A percentile compares a stretch with the other conserved stretches of the same genome.
Evolutionary conservation across 2,797 vertebrate genomes (phyloP).

Genomic region (Spinus olivaceus): DNA sequence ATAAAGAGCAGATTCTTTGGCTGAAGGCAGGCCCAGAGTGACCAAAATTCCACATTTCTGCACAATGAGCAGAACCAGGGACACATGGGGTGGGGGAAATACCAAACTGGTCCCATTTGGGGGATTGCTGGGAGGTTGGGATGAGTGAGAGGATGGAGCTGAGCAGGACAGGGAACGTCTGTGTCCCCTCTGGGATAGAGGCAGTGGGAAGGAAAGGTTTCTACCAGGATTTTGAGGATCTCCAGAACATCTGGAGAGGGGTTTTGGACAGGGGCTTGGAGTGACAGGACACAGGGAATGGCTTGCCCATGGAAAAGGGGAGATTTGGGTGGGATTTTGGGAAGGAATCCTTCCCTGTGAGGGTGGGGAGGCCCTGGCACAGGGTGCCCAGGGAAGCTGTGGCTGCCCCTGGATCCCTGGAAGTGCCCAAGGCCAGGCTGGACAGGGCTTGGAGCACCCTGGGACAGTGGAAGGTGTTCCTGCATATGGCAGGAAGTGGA

Average conservation of each 20-base stretch:
- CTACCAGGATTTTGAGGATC: not conserved
- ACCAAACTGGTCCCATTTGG: not conserved
- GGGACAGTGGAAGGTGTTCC: accelerated
- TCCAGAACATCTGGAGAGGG: not conserved
- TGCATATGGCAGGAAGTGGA: not conserved
- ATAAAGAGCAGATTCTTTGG: not conserved
- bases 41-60: not conserved
- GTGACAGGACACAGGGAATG: not conserved
- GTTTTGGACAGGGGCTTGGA: not conserved
- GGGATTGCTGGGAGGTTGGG: not conserved
- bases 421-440: accelerated
- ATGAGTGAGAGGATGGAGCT: accelerated
- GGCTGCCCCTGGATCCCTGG: not conserved
- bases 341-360: accelerated
- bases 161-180: not conserved
- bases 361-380: not conserved
- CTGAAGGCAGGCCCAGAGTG: not conserved
- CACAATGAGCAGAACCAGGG: not conserved
- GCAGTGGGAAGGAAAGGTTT: not conserved
- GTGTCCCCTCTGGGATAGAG: not conserved
- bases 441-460: accelerated
- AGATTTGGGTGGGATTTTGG: not conserved
- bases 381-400: not conserved
- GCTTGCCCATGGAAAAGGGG: not conserved
- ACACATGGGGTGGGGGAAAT: not conserved